Base-by-base conservation (phyloP, 2,888 invertebrate species). In the Apamea monoglypha region DNA sequence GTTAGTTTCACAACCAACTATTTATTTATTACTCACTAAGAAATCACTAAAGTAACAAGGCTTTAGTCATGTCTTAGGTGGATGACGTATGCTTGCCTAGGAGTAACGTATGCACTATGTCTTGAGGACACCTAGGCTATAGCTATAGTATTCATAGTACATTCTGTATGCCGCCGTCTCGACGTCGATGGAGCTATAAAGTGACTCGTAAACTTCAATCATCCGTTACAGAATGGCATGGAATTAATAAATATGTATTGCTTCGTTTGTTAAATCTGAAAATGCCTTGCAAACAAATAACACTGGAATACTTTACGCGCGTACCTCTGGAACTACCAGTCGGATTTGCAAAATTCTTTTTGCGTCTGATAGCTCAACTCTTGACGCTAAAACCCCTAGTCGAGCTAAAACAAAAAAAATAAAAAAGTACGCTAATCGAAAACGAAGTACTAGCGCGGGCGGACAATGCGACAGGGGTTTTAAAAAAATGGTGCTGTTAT, bases 191-290 rank as follows among this genome's bases (percentile, higher is more conserved):
- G 7, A 56, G 82, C 69, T 14, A 81, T 85, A 85, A 85, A 85
- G 6, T 18, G 40, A 32, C 63, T 82, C 82, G 50, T 85, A 78
- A 85, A 85, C 40, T 82, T 53, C 40, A 85, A 82, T 85, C 78
- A 78, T 21, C 68, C 64, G 69, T 68, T 64, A 63, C 73, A 64
- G 47, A 84, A 85, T 78, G 75, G 18, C 63, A n/a, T 40, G 18
- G 25, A 74, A 71, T 82, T 76, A 74, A 82, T 82, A 78, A 71
- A 78, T 82, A 76, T 78, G 69, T 53, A 78, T 75, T 63, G 67
- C 12, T 63, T 70, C 21, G n/a, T 67, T 67, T 44, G 50, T 61
- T 68, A 29, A 44, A 53, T 68, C 74, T 10, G 2, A 14, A 8
- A 14, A 59, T 59, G 29, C 0, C 29, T 50, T 32, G 16, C 5